Base-by-base conservation (phyloP, 23 tunicate species). In the Clavelina lepadiformis region DNA sequence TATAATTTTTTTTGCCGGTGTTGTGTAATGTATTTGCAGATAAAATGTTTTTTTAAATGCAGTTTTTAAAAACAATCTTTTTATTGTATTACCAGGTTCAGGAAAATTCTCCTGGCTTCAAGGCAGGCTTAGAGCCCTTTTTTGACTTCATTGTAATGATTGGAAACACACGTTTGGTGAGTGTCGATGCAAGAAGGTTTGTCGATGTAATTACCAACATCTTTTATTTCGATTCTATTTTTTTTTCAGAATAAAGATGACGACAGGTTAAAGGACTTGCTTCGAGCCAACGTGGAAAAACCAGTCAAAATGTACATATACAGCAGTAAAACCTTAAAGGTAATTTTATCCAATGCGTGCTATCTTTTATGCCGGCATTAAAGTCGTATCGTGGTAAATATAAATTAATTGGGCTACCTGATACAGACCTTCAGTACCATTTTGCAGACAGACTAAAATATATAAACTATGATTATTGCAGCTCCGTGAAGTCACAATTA, bases 101-200 rank as follows among this genome's bases (percentile, higher is more conserved):
- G 65, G 94, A 93, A 64, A 85, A 93, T 45, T 93, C 99, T 21
- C 99, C 99, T 0, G 99, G 94, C 6, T 96, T 74, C 55, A 86
- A 80, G 47, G 99, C 99, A 33, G 99, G 99, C 37, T 51, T 93
- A 56, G 99, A 93, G 62, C 99, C 99, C 0, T 93, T 93, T 63
- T 93, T 93, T 65, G 99, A 93, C 49, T 93, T 93, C 55, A 85
- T 93, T 68, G 94, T 94, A 6, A 86, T 86, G 95, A 94, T 94
- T 56, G 99, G 95, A 41, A 94, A 94, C 72, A 78, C 88, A 2
- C 32, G 99, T 34, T 61, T 94, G 47, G 84, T 78, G 20, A 33
- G 72, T 36, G 11, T 28, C 30, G 13, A 41, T 22, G 8, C 11
- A 11, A 41, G 49, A 41, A 11, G 49, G 11, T 41, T 41, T 41